These are phyloP conservation scores for Marisa cornuarietis DNA, from an alignment of 1,140 invertebrate species.

Conservation along the genomic window DNA sequence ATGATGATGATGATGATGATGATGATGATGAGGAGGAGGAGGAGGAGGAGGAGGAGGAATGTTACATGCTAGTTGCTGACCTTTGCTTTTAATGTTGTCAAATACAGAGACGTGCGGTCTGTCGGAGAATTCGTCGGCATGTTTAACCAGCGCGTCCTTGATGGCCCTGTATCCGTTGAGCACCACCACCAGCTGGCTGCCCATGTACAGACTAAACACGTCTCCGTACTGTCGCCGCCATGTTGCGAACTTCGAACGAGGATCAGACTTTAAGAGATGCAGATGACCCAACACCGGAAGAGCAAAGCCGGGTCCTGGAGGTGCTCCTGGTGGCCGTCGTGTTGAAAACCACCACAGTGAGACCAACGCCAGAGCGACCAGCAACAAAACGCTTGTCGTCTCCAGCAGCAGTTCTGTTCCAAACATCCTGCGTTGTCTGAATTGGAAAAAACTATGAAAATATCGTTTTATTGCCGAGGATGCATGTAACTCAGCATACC, in stretches of 20 bases:
- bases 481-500: not conserved
- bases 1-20: not conserved
- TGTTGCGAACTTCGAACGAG: conserved; percentile 6
- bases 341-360: not conserved
- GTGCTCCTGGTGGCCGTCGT: conserved; percentile 1
- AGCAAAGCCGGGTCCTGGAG: conserved; percentile 7
- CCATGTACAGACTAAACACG: conserved; percentile 39
- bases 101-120: conserved; percentile 15
- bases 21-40: not conserved
- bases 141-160: conserved; percentile 39
- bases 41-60: too few relatives aligned
- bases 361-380: not conserved
- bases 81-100: too few relatives aligned
- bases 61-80: not conserved
- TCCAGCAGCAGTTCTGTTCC: too few relatives aligned
- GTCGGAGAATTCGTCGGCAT: conserved; percentile 34
- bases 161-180: conserved; percentile 39
- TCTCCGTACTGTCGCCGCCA: conserved; percentile 37
- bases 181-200: conserved; percentile 31
- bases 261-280: conserved; percentile 24
- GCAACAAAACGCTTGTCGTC: not conserved
- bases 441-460: too few relatives aligned
- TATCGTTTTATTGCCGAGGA: too few relatives aligned
- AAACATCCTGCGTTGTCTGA: not conserved
- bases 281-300: conserved; percentile 37